A percentile compares a stretch with the other conserved stretches of the same genome.
phyloP scores from a whole-genome alignment of 2,113 vertebrate species.

The Corapipo altera region DNA sequence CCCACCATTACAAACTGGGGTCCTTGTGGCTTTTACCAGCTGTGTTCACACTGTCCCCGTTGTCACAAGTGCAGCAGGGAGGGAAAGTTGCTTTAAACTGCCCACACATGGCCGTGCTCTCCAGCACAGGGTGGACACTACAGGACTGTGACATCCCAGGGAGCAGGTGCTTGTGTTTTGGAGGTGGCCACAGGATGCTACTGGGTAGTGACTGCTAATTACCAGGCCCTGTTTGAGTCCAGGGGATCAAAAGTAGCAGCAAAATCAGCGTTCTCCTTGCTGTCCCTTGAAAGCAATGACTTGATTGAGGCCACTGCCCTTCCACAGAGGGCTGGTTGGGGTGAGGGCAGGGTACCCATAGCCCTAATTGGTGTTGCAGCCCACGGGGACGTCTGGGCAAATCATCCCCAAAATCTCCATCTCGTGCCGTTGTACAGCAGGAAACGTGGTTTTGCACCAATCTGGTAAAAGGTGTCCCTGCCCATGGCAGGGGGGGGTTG shows the following conservation, averaged over 20 bases:
- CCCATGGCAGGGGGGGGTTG: not conserved
- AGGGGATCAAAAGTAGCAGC: not conserved
- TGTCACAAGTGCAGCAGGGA: not conserved
- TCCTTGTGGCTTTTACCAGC: not conserved
- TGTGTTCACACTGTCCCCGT: rapidly evolving
- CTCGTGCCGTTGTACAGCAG: not conserved
- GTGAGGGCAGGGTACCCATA: rapidly evolving
- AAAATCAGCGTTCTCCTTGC: not conserved
- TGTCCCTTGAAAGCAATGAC: not conserved
- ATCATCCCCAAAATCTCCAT: not conserved
- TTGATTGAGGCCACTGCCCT: not conserved
- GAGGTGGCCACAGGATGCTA: not conserved
- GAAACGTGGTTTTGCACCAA: not conserved
- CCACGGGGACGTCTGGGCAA: rapidly evolving
- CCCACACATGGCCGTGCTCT: rapidly evolving
- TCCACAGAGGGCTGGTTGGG: not conserved
- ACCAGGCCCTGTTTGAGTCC: not conserved
- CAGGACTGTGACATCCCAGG: rapidly evolving
- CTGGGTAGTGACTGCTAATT: not conserved
- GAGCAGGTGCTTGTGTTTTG: not conserved
- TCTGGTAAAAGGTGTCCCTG: not conserved
- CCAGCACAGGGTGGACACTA: rapidly evolving
- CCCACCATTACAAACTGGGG: not conserved
- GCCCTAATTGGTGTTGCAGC: not conserved
- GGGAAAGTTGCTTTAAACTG: not conserved